These are phyloP conservation scores for Anguilla japonica DNA, from an alignment of 2,113 vertebrate species.

Conservation along the genomic window DNA sequence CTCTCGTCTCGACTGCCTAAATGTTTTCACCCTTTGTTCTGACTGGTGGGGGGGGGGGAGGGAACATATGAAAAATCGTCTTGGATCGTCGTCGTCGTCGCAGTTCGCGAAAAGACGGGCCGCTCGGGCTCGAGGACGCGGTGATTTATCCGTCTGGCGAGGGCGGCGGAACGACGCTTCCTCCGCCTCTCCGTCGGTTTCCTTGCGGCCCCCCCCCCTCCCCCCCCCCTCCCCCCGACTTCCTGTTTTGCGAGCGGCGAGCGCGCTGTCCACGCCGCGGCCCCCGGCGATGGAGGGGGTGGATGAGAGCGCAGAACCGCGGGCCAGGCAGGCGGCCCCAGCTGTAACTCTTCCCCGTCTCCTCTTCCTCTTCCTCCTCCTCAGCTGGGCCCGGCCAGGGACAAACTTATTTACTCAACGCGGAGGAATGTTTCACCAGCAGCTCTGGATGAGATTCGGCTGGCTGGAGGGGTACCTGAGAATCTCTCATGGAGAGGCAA, in stretches of 20 bases:
- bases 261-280: slow-evolving; percentile 23
- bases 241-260: slow-evolving; percentile 71
- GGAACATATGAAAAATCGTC: too few relatives aligned
- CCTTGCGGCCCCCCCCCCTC: slow-evolving; percentile 53
- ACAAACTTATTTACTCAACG: neutral
- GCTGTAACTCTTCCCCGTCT: slow-evolving; percentile 26
- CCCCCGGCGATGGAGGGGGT: slow-evolving; percentile 43
- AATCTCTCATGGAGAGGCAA: neutral
- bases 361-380: neutral
- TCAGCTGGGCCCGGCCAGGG: neutral
- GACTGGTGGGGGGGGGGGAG: too few relatives aligned
- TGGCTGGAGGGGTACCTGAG: neutral
- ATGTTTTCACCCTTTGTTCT: too few relatives aligned
- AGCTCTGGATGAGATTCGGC: neutral
- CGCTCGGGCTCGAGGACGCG: too few relatives aligned
- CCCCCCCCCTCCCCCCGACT: slow-evolving; percentile 12
- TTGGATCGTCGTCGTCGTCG: too few relatives aligned
- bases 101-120: too few relatives aligned
- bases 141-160: too few relatives aligned
- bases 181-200: slow-evolving; percentile 56
- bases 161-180: slow-evolving; percentile 49
- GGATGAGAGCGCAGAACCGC: neutral
- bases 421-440: neutral
- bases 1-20: too few relatives aligned
- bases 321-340: slow-evolving; percentile 40